Percentiles rank a stretch among this genome's conserved stretches.
Evolutionary conservation across 2,888 invertebrate genomes (phyloP).

Genomic region (Agrotis puta): DNA sequence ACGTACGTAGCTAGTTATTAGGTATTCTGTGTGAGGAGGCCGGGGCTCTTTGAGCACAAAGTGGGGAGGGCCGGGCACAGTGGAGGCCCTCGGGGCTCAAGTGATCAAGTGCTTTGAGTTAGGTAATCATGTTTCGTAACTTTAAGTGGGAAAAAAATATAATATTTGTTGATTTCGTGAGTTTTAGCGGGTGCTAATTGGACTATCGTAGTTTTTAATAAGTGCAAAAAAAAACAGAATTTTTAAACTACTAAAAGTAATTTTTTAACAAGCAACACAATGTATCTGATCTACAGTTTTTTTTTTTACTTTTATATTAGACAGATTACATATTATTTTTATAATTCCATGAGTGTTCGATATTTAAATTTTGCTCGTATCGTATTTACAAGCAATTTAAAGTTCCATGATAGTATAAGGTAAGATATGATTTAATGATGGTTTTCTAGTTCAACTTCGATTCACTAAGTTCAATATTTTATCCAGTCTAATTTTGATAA

Average conservation of each 20-base stretch:
- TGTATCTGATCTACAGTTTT: too few species aligned
- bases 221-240: too few species aligned
- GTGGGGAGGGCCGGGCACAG: slow-evolving; percentile 30
- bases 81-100: slow-evolving; percentile 34
- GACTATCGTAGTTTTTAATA: too few species aligned
- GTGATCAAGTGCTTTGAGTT: slow-evolving; percentile 51
- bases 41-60: slow-evolving; percentile 44
- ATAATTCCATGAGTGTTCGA: too few species aligned
- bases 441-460: background rate
- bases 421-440: background rate
- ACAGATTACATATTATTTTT: too few species aligned
- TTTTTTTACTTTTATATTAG: too few species aligned
- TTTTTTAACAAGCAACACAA: too few species aligned
- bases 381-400: background rate
- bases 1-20: slow-evolving; percentile 29
- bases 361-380: too few species aligned
- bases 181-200: background rate
- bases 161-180: background rate
- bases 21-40: slow-evolving; percentile 47
- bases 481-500: background rate
- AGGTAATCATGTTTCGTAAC: slow-evolving; percentile 36
- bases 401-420: background rate
- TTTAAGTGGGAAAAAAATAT: slow-evolving; percentile 17
- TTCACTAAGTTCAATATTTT: background rate
- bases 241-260: too few species aligned